phyloP scores from a whole-genome alignment of 2,888 invertebrate genomes.

The Brenthis ino region DNA sequence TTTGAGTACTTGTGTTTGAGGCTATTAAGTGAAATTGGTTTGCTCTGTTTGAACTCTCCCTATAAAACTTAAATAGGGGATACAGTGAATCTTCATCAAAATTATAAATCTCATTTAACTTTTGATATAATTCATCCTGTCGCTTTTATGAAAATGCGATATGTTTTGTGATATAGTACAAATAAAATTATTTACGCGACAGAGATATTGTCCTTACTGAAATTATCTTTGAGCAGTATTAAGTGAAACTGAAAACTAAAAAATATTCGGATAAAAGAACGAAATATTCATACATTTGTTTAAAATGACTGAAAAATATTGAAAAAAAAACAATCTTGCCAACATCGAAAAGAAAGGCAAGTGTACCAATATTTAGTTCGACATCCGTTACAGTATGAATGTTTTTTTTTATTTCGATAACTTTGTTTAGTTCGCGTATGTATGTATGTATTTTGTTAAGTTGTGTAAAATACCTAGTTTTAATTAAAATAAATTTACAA shows the following conservation, averaged over 20 bases:
- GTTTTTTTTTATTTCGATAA: constrained; percentile 66
- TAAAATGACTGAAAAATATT: constrained; percentile 21
- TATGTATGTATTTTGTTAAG: constrained; percentile 73
- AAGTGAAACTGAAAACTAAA: constrained; percentile 48
- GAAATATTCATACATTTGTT: constrained; percentile 27
- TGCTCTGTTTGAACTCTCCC: constrained; percentile 8
- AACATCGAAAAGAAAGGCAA: constrained; percentile 30
- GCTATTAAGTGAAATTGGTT: too few relatives aligned
- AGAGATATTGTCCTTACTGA: constrained; percentile 51
- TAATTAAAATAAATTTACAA: constrained; percentile 75
- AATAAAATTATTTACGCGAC: constrained; percentile 64
- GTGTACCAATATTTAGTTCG: constrained; percentile 35
- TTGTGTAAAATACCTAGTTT: constrained; percentile 82
- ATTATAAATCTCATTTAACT: constrained; percentile 29
- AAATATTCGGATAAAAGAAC: constrained; percentile 1
- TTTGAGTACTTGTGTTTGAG: too few relatives aligned
- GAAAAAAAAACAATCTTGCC: constrained; percentile 40
- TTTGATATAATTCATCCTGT: constrained; percentile 41
- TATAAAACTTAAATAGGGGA: constrained; percentile 23
- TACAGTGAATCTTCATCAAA: constrained; percentile 41
- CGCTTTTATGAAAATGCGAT: constrained; percentile 45
- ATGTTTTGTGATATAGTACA: constrained; percentile 78
- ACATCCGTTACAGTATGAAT: constrained; percentile 57
- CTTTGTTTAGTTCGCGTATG: constrained; percentile 79
- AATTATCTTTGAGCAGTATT: constrained; percentile 65